Evolutionary conservation across 2,888 invertebrate species (phyloP), one percentile per base, ranked within the genome.

Genomic region (Nudaria mundana): DNA sequence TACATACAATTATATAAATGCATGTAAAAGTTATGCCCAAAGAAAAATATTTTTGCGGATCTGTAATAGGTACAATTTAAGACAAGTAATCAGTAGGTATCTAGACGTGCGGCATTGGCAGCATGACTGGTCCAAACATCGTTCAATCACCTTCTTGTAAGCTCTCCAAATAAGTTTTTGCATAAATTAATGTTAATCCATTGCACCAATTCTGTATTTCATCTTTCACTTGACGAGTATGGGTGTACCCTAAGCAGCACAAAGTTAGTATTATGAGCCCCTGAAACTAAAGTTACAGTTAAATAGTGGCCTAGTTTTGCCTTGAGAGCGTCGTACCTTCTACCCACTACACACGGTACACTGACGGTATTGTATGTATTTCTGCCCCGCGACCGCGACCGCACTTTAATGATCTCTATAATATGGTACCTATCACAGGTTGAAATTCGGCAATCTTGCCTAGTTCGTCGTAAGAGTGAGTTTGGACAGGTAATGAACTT

Each of bases 241-340:
- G 52, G 5, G 52, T 57, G 40, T 76, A 62, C 5, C 71, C 78
- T 35, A 78, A 37, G 41, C 71, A 67, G 48, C 63, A 64, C 20
- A 52, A 30, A 22, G 62, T 53, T 35, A 86, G 56, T 23, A 68
- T 29, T 12, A 66, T 20, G 2, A 68, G 22, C 3, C 71, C 78
- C 70, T 86, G 83, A 37, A 81, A 55, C 86, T 87, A 47, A 3
- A 20, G n/a, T n/a, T n/a, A n/a, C n/a, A n/a, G n/a, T n/a, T n/a
- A n/a, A n/a, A n/a, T n/a, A n/a, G n/a, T n/a, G n/a, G n/a, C n/a
- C n/a, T n/a, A n/a, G n/a, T n/a, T n/a, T n/a, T n/a, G n/a, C n/a
- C n/a, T n/a, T n/a, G n/a, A n/a, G n/a, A n/a, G n/a, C n/a, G n/a
- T n/a, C n/a, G n/a, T n/a, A n/a, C n/a, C n/a, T n/a, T n/a, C n/a